Evolutionary conservation across 2,888 invertebrate genomes (phyloP).

Genomic region (Melinaea marsaeus): DNA sequence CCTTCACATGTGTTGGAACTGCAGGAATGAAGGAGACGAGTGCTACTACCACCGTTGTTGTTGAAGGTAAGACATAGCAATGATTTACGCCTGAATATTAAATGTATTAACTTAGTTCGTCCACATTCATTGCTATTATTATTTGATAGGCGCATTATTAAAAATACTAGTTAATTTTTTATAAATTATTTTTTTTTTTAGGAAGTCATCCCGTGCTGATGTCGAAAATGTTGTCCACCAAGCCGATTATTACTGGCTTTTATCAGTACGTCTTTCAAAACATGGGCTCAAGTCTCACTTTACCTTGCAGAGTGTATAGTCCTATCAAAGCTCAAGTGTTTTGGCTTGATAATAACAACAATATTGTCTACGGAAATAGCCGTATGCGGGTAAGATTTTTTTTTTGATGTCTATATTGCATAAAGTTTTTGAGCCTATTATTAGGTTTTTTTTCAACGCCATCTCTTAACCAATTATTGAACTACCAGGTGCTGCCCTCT

Average conservation of each 20-base stretch:
- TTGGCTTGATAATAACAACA: slow-evolving; percentile 81
- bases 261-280: slow-evolving; percentile 75
- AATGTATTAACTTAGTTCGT: neutral
- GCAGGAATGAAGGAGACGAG: slow-evolving; percentile 77
- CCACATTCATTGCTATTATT: neutral
- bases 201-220: slow-evolving; percentile 19
- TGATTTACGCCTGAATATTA: neutral
- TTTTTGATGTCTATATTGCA: no score
- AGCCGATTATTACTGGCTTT: slow-evolving; percentile 74
- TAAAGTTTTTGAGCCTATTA: no score
- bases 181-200: slow-evolving; percentile 11
- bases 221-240: slow-evolving; percentile 41
- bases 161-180: neutral
- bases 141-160: neutral
- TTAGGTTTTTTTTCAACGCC: neutral
- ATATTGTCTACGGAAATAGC: slow-evolving; percentile 70
- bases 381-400: slow-evolving; percentile 55
- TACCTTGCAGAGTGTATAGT: slow-evolving; percentile 84
- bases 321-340: slow-evolving; percentile 79
- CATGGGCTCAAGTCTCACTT: slow-evolving; percentile 78
- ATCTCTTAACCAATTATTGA: neutral
- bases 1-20: slow-evolving; percentile 87
- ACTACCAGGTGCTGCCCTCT: slow-evolving; percentile 77
- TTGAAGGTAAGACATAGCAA: slow-evolving; percentile 30
- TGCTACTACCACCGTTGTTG: slow-evolving; percentile 79